Percentiles rank a stretch among this genome's conserved stretches.
Conservation (phyloP, 2,113 vertebrate species). For the Callocephalon fimbriatum region DNA sequence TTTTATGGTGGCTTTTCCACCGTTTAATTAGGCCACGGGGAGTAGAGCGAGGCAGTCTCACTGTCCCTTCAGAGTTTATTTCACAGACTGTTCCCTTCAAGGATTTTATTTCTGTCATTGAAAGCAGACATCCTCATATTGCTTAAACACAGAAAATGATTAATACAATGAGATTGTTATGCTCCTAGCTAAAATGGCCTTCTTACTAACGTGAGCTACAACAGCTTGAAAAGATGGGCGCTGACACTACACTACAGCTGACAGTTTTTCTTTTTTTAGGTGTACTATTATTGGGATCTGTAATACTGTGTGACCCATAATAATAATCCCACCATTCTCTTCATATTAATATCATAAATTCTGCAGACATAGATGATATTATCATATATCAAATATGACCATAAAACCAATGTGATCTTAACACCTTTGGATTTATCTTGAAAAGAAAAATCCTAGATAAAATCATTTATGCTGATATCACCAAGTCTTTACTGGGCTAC, state of each 20-base stretch:
- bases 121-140: conserved; percentile 44
- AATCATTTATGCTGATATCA: conserved; percentile 38
- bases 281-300: conserved; percentile 24
- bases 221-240: conserved; percentile 14
- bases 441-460: conserved; percentile 67
- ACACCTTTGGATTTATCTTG: conserved; percentile 62
- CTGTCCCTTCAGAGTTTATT: conserved; percentile 58
- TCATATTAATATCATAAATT: conserved; percentile 66
- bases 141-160: conserved; percentile 53
- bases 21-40: conserved; percentile 84
- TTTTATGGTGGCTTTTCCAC: conserved; percentile 76
- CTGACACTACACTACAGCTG: conserved; percentile 10
- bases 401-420: conserved; percentile 63
- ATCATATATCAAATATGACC: conserved; percentile 68
- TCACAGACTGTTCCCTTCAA: conserved; percentile 53
- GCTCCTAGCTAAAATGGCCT: conserved; percentile 21
- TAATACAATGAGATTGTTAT: conserved; percentile 41
- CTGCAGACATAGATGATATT: conserved; percentile 64
- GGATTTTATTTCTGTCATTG: conserved; percentile 62
- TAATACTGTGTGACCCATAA: conserved; percentile 47
- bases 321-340: conserved; percentile 57
- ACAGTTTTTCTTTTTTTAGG: conserved; percentile 46
- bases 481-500: conserved; percentile 9
- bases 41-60: conserved; percentile 67
- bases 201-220: conserved; percentile 16